phyloP scores from a whole-genome alignment of 2,113 vertebrate species.

The Gallinago jamesoni region DNA sequence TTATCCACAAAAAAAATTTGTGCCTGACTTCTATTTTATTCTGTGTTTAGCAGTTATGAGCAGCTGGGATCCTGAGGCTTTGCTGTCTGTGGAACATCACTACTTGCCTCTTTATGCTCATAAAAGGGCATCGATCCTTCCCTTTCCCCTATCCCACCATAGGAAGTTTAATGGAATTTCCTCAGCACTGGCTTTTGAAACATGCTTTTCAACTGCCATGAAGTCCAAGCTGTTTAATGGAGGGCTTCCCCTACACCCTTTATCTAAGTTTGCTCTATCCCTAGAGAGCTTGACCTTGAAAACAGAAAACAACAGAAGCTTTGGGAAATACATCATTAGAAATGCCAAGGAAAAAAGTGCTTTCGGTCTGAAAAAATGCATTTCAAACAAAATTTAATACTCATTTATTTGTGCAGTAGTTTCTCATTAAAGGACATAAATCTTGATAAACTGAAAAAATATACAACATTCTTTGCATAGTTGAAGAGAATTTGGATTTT shows the following conservation, averaged over 20 bases:
- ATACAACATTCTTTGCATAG: constrained; percentile 17
- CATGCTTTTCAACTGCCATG: background rate
- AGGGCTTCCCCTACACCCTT: background rate
- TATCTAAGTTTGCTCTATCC: background rate
- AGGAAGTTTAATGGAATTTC: background rate
- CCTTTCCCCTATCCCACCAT: background rate
- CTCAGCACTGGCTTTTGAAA: background rate
- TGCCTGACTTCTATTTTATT: background rate
- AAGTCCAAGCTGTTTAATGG: background rate
- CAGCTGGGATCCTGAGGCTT: background rate
- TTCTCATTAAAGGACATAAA: background rate
- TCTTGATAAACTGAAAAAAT: constrained; percentile 32
- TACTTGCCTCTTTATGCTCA: background rate
- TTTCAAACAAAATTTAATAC: background rate
- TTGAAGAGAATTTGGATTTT: constrained; percentile 3
- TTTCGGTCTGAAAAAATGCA: constrained; percentile 3
- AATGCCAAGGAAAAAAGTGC: background rate
- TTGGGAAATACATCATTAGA: background rate
- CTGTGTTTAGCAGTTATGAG: background rate
- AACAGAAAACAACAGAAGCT: background rate
- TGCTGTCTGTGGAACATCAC: background rate
- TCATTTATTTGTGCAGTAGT: constrained; percentile 23
- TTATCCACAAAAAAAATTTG: background rate
- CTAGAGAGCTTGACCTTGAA: background rate
- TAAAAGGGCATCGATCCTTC: background rate